Conservation (phyloP, 2,113 vertebrate genomes). For the Crocuta crocuta region DNA sequence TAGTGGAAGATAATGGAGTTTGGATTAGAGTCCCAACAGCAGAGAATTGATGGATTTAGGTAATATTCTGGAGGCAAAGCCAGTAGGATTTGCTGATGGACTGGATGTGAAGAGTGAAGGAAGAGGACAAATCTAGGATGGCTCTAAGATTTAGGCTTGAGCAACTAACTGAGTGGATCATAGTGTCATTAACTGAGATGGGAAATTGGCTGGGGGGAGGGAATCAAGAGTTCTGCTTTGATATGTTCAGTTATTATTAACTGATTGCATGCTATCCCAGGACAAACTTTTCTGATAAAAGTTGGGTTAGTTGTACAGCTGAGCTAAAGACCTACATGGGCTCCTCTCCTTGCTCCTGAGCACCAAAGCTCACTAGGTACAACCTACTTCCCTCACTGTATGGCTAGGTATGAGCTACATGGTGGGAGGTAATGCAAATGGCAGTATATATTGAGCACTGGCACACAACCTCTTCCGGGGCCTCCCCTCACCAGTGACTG, state of each 20-base stretch:
- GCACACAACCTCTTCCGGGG: background rate
- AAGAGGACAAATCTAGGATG: background rate
- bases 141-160: background rate
- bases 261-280: background rate
- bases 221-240: conserved; percentile 15
- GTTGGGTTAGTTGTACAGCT: background rate
- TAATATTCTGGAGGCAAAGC: conserved; percentile 28
- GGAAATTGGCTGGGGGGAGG: background rate
- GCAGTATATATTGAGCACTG: background rate
- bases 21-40: background rate
- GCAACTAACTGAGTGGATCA: background rate
- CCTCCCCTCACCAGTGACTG: background rate
- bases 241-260: background rate
- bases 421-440: conserved; percentile 73
- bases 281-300: background rate
- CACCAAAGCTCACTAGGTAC: conserved; percentile 53
- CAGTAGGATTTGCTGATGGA: background rate
- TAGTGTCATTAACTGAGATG: background rate
- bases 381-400: background rate
- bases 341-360: conserved; percentile 63
- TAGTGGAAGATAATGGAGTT: background rate
- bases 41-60: conserved; percentile 23
- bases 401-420: conserved; percentile 77
- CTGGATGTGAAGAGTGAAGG: background rate
- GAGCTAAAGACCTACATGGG: background rate